Evolutionary conservation across 2,888 invertebrate genomes (phyloP), one percentile per base, ranked within the genome.

Genomic region (Steinernema hermaphroditum): DNA sequence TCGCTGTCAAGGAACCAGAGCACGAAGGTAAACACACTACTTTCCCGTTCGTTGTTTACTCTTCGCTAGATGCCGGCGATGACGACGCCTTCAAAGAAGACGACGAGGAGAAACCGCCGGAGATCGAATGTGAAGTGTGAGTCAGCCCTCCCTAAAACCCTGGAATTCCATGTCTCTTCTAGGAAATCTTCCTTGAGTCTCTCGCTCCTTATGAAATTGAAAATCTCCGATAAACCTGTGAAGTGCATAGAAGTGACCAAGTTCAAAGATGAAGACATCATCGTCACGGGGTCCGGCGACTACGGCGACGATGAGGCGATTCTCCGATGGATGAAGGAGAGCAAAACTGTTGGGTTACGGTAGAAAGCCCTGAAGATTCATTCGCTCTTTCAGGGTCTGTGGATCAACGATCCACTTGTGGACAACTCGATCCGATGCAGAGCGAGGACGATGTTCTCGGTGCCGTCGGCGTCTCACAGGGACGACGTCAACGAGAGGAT

Each of bases 261-360:
- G 88, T 78, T 72, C 68, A 70, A 73, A 34, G 77, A 83, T 29
- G 86, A 88, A 70, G 82, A 87, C 50, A 80, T 87, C 8, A 86
- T 89, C 6, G 76, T 89, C 57, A 89, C 88, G 70, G 89, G 89
- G 74, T 87, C 89, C 72, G 89, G 89, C 70, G 87, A 86, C 75
- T 88, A 88, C 81, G 87, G 87, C 27, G 89, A 89, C 77, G 89
- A 89, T 74, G 89, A 89, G 80, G 87, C 89, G 22, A 87, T 89
- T n/a, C 82, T 89, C n/a, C 86, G 87, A 69, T 89, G 89, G 89
- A 86, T 80, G 32, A 85, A 84, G 73, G 88, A 88, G 75, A 78
- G 54, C 9, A 71, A 85, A 57, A 85, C 87, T 76, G 88, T 88
- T 80, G 86, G 87, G 79, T 12, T 72, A 24, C 62, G 37, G 12